A percentile compares a stretch with the other conserved stretches of the same genome.
phyloP scores from a whole-genome alignment of 2,888 invertebrate genomes.

The Yponomeuta plumbellus region DNA sequence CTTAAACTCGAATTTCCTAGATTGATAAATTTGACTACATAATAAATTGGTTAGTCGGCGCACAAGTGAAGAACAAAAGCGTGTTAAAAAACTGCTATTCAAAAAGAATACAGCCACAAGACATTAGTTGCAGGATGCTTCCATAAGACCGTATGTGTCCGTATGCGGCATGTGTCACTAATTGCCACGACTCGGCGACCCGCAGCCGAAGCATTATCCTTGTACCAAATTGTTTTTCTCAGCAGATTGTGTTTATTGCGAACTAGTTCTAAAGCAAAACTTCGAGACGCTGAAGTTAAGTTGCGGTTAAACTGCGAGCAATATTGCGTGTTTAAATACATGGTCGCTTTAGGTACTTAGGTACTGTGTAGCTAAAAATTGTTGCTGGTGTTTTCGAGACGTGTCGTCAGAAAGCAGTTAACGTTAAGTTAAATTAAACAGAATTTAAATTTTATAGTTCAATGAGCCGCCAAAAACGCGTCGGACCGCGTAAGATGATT shows the following conservation, averaged over 20 bases:
- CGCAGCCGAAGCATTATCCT: conserved; percentile 23
- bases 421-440: no score
- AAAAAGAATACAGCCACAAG: background rate
- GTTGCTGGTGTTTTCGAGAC: background rate
- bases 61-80: background rate
- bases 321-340: background rate
- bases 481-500: no score
- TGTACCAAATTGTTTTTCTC: conserved; percentile 38
- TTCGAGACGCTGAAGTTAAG: conserved; percentile 1
- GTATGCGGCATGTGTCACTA: conserved; percentile 58
- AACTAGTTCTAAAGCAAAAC: conserved; percentile 10
- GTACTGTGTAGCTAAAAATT: background rate
- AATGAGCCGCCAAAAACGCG: no score
- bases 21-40: no score
- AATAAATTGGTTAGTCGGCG: background rate
- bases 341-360: background rate
- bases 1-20: no score
- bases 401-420: no score
- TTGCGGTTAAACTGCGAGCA: background rate
- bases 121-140: conserved; percentile 38
- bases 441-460: no score
- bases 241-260: conserved; percentile 9
- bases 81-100: background rate
- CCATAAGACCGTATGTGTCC: conserved; percentile 33
- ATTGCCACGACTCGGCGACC: conserved; percentile 41